Percentiles rank a stretch among this genome's conserved stretches.
Evolutionary conservation across 2,797 vertebrate genomes (phyloP).

Genomic region (Furcifer pardalis): DNA sequence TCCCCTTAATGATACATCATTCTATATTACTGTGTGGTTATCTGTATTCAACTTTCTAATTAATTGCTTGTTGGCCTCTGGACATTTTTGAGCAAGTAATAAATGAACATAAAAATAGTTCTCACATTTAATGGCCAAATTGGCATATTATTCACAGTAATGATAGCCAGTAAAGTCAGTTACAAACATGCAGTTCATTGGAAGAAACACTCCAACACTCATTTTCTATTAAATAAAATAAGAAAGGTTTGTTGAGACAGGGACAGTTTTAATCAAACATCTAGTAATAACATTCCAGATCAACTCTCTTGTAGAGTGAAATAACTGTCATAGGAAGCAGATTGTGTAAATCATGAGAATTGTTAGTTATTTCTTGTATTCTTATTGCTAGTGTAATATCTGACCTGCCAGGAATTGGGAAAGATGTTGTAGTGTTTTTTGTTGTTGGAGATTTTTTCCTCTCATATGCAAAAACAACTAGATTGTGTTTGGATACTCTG

Average conservation of each 20-base stretch:
- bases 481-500: background rate
- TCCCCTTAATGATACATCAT: slow-evolving; percentile 1
- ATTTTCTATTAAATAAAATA: background rate
- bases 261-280: background rate
- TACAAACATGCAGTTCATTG: background rate
- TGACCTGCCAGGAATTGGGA: background rate
- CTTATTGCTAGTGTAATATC: background rate
- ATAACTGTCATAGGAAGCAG: background rate
- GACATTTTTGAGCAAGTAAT: background rate
- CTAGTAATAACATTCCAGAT: background rate
- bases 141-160: slow-evolving; percentile 3
- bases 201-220: background rate
- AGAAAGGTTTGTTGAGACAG: background rate
- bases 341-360: background rate
- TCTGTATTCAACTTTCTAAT: slow-evolving; percentile 10
- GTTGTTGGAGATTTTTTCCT: background rate
- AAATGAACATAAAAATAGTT: slow-evolving; percentile 12
- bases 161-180: background rate
- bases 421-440: background rate
- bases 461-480: background rate
- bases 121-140: background rate
- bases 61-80: slow-evolving; percentile 12
- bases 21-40: slow-evolving; percentile 14
- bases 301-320: background rate
- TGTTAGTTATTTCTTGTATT: background rate